These are phyloP conservation scores for Hermodice carunculata DNA, from an alignment of 2,888 invertebrate genomes.

Conservation along the genomic window DNA sequence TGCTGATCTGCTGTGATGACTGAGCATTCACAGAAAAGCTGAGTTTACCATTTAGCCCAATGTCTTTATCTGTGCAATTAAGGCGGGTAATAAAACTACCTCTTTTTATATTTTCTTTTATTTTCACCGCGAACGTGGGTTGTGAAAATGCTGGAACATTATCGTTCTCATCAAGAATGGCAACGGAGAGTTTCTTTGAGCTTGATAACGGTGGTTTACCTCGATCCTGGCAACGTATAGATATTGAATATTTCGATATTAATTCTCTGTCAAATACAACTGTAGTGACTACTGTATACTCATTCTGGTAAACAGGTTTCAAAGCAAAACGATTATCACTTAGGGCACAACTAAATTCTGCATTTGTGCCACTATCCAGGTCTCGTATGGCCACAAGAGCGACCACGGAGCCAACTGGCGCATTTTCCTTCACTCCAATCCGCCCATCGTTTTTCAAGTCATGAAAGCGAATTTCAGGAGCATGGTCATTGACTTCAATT, in stretches of 20 bases:
- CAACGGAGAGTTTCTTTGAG: slow-evolving; percentile 1
- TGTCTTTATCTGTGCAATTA: slow-evolving; percentile 9
- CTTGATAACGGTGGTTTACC: slow-evolving; percentile 28
- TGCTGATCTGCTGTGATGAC: slow-evolving; percentile 1
- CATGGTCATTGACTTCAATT: slow-evolving; percentile 21
- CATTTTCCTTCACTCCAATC: slow-evolving; percentile 12
- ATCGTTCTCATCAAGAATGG: slow-evolving; percentile 26
- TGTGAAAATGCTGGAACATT: slow-evolving; percentile 22
- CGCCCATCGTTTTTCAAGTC: slow-evolving; percentile 1
- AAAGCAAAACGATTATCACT: slow-evolving; percentile 49
- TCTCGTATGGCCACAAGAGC: slow-evolving; percentile 13
- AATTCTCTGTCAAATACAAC: slow-evolving; percentile 41
- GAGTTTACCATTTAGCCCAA: slow-evolving; percentile 1
- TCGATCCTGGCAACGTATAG: slow-evolving; percentile 42
- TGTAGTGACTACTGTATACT: slow-evolving; percentile 35
- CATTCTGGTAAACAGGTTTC: slow-evolving; percentile 38
- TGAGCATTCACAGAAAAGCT: too few relatives aligned
- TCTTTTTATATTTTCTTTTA: slow-evolving; percentile 10
- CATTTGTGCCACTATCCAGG: slow-evolving; percentile 47
- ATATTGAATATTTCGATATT: slow-evolving; percentile 32
- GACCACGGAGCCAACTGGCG: slow-evolving; percentile 9
- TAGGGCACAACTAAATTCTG: slow-evolving; percentile 48
- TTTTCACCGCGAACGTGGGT: slow-evolving; percentile 1
- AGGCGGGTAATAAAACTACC: slow-evolving; percentile 6
- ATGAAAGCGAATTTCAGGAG: slow-evolving; percentile 11